phyloP scores from a whole-genome alignment of 2,113 vertebrate genomes.

The Acinonyx jubatus region DNA sequence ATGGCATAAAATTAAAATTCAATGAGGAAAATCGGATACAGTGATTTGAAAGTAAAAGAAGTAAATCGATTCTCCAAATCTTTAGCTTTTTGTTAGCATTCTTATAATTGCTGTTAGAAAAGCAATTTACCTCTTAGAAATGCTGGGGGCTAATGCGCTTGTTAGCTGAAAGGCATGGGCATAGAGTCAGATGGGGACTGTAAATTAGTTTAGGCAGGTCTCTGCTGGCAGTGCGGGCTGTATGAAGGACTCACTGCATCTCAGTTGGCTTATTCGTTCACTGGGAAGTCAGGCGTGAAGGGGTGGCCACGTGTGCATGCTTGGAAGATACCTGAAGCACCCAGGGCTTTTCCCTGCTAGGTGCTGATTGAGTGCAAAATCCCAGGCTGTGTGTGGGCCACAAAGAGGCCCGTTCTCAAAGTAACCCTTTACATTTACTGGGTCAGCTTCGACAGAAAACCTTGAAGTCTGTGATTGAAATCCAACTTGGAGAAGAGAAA shows the following conservation, averaged over 20 bases:
- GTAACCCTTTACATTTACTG: neutral
- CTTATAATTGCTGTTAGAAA: constrained; percentile 58
- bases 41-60: neutral
- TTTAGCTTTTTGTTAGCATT: constrained; percentile 46
- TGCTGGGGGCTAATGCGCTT: neutral
- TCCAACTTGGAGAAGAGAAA: neutral
- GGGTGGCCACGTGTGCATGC: fast-evolving
- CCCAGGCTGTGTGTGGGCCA: neutral
- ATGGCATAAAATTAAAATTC: constrained; percentile 20
- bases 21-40: constrained; percentile 48
- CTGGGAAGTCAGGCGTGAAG: neutral
- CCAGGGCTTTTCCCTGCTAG: neutral
- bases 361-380: neutral
- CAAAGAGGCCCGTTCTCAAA: neutral
- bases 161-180: neutral
- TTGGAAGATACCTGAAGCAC: neutral
- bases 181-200: neutral
- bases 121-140: constrained; percentile 27
- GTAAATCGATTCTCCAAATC: neutral
- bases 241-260: neutral
- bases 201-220: neutral
- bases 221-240: neutral
- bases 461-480: neutral
- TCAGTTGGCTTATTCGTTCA: neutral
- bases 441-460: neutral